phyloP scores from a whole-genome alignment of 2,113 vertebrate species.

The Melanerpes aurifrons region DNA sequence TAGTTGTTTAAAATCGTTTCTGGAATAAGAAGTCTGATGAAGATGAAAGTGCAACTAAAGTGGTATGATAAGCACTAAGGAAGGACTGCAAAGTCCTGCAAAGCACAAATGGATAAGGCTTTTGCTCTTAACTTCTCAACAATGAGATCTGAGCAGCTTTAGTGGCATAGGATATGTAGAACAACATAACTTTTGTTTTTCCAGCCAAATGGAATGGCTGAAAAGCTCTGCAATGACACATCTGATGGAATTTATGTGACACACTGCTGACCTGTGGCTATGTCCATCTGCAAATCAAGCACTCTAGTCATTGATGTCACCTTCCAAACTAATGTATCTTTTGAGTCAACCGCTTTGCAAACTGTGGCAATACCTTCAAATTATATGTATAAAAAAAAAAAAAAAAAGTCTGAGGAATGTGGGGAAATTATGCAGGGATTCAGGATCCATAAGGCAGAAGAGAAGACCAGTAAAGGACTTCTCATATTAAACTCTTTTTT shows the following conservation, averaged over 20 bases:
- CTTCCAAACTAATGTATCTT: background rate
- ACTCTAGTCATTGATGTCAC: background rate
- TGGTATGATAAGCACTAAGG: background rate
- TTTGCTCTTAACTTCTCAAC: no score
- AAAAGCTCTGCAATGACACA: background rate
- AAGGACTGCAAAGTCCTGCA: background rate
- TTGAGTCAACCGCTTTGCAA: background rate
- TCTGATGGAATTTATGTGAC: background rate
- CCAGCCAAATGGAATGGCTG: background rate
- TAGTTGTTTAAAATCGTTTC: background rate
- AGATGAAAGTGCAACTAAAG: background rate
- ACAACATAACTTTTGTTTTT: background rate
- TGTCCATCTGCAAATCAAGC: background rate
- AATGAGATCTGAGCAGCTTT: background rate
- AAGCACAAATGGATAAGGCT: background rate
- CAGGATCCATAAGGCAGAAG: background rate
- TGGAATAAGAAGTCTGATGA: background rate
- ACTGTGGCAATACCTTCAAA: background rate
- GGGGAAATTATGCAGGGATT: background rate
- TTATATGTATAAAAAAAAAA: background rate
- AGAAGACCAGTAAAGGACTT: background rate
- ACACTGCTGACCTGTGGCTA: background rate
- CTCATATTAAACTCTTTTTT: background rate
- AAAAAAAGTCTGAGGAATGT: background rate
- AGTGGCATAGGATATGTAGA: background rate